Conservation (phyloP, 30 jellyfish, hydroid and myxozoan species). For the Aurelia coerulea region DNA sequence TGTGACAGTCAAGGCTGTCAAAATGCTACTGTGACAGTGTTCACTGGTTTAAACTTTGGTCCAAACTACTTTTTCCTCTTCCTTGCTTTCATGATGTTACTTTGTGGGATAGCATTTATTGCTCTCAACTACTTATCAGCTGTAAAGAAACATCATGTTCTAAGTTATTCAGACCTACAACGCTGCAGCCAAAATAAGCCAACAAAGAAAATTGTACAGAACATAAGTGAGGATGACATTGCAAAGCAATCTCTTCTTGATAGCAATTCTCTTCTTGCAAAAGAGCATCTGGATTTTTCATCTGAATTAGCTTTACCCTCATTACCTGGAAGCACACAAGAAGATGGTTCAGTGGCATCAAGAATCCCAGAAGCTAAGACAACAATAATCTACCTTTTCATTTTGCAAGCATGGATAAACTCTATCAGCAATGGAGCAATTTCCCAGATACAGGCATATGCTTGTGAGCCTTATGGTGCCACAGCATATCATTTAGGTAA, state of each 20-base stretch:
- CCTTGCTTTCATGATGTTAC: constrained; percentile 73
- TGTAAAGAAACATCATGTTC: constrained; percentile 46
- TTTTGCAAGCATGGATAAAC: constrained; percentile 86
- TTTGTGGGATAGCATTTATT: constrained; percentile 80
- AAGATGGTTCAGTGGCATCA: not conserved
- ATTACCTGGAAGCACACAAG: constrained; percentile 15
- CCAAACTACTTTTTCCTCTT: constrained; percentile 69
- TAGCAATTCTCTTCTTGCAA: constrained; percentile 12
- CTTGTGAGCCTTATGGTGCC: constrained; percentile 94
- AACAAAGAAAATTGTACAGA: not conserved
- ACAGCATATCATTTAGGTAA: constrained; percentile 90
- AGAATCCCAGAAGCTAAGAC: not conserved
- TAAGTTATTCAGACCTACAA: constrained; percentile 45
- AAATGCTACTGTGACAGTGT: constrained; percentile 36
- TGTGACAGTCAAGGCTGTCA: constrained; percentile 21
- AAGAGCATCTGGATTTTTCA: constrained; percentile 3
- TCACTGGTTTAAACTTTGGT: constrained; percentile 61
- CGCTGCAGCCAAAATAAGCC: not conserved
- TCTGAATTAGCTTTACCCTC: constrained; percentile 28
- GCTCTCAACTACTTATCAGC: constrained; percentile 37
- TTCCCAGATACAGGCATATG: constrained; percentile 79
- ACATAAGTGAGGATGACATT: constrained; percentile 2
- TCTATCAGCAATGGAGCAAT: constrained; percentile 93
- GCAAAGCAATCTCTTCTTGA: constrained; percentile 36
- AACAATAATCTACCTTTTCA: constrained; percentile 18